These are phyloP conservation scores for Colaptes auratus DNA, from an alignment of 2,113 vertebrate species.

Conservation along the genomic window DNA sequence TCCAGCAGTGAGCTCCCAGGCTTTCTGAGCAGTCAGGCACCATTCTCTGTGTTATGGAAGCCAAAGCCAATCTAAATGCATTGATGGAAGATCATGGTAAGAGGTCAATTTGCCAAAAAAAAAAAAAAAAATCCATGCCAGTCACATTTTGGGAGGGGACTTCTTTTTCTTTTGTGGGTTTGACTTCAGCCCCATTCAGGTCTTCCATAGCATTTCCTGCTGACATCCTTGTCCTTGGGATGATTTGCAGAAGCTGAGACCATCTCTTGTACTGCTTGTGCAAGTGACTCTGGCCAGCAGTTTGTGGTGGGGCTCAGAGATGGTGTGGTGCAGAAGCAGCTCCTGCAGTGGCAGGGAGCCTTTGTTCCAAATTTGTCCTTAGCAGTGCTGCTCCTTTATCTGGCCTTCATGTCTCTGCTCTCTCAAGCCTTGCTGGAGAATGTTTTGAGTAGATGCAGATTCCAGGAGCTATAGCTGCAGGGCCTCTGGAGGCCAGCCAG, in stretches of 20 bases:
- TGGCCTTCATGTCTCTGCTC: neutral
- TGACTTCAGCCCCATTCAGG: neutral
- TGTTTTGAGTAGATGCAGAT: neutral
- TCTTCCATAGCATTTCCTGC: neutral
- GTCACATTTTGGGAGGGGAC: accelerated
- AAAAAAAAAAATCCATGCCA: neutral
- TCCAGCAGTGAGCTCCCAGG: neutral
- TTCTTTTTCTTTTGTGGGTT: neutral
- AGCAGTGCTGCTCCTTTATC: neutral
- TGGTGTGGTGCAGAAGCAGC: neutral
- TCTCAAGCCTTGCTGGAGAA: neutral
- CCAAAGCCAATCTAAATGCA: neutral
- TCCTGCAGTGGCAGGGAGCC: neutral
- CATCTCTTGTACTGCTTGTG: neutral
- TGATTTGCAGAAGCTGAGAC: neutral
- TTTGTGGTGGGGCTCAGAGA: neutral
- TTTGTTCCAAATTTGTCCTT: neutral
- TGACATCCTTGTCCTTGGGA: neutral
- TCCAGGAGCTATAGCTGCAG: neutral
- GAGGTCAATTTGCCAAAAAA: neutral
- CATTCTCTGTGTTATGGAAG: neutral
- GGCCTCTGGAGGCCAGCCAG: neutral
- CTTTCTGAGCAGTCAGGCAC: neutral
- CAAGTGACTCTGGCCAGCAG: neutral
- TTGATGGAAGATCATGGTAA: neutral